These are phyloP conservation scores for Podarcis cretensis DNA, from an alignment of 2,113 vertebrate genomes.

Conservation along the genomic window DNA sequence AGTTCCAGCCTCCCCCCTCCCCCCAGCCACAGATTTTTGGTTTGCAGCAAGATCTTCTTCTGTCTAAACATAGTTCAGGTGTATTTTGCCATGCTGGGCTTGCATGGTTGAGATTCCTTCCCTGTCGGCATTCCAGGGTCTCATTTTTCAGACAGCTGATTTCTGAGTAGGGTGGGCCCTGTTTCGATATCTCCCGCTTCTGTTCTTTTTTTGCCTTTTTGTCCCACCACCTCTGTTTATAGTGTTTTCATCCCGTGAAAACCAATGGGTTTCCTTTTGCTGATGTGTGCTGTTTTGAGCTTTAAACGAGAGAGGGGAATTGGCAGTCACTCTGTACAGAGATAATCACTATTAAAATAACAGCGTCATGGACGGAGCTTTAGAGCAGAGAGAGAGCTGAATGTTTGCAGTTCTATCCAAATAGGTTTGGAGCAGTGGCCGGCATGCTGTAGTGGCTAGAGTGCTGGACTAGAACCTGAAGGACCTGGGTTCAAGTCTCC, in stretches of 20 bases:
- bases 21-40: not conserved
- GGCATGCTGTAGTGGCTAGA: no score
- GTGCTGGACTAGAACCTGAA: no score
- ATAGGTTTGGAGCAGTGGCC: not conserved
- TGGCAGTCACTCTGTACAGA: not conserved
- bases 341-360: not conserved
- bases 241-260: not conserved
- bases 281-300: not conserved
- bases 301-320: not conserved
- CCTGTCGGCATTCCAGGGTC: conserved; percentile 1
- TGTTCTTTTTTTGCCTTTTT: no score
- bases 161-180: not conserved
- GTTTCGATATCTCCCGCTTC: not conserved
- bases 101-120: not conserved
- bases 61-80: conserved; percentile 9
- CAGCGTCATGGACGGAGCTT: not conserved
- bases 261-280: not conserved
- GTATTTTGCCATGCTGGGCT: not conserved
- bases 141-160: conserved; percentile 32
- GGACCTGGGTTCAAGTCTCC: no score
- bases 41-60: not conserved
- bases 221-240: not conserved
- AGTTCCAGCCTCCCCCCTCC: no score
- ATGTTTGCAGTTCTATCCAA: not conserved
- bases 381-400: not conserved